Conservation (phyloP, 2,888 invertebrate genomes). For the Agriopis aurantiaria region DNA sequence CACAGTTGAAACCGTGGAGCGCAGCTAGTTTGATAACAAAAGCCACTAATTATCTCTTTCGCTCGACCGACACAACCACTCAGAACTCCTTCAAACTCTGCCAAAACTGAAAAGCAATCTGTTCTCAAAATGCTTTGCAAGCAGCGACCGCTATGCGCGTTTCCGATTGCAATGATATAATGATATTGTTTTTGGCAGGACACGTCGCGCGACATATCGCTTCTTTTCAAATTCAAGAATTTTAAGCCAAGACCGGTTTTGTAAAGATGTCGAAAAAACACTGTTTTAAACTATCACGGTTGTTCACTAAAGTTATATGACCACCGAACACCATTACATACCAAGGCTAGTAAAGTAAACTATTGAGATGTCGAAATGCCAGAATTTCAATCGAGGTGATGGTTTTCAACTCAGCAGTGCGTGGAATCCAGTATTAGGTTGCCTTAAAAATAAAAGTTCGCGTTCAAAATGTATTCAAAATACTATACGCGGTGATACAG, state of each 20-base stretch:
- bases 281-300: too few species aligned
- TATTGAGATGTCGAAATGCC: too few species aligned
- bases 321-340: too few species aligned
- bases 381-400: too few species aligned
- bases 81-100: conserved; percentile 22
- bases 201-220: conserved; percentile 53
- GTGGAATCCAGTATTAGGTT: too few species aligned
- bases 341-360: too few species aligned
- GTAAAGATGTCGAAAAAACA: conserved; percentile 17
- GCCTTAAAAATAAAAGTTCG: too few species aligned
- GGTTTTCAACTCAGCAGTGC: too few species aligned
- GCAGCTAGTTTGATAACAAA: neutral
- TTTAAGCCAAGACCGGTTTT: conserved; percentile 55
- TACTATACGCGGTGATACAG: too few species aligned
- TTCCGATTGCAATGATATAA: conserved; percentile 75
- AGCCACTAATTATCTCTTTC: neutral
- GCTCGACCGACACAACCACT: neutral
- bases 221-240: conserved; percentile 57
- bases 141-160: conserved; percentile 68
- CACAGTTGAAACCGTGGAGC: too few species aligned
- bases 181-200: conserved; percentile 77
- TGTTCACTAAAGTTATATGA: too few species aligned
- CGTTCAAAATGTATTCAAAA: too few species aligned
- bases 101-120: conserved; percentile 43
- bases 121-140: conserved; percentile 58